Base-by-base conservation (phyloP, 1,140 invertebrate species). In the Coptotermes formosanus region DNA sequence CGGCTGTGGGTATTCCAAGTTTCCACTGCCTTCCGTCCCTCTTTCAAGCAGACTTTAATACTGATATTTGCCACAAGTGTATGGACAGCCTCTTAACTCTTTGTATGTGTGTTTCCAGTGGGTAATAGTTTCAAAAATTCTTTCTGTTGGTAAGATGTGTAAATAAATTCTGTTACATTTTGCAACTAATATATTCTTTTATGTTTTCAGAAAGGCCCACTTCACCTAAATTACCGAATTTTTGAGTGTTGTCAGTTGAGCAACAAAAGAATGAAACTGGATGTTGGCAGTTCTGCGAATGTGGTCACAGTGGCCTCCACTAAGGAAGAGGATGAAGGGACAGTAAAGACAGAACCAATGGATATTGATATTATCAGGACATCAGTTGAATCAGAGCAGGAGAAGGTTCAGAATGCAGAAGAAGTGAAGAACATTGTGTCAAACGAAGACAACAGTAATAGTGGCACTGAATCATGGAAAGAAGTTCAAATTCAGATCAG, bases 401-500 rank as follows among this genome's bases (percentile, higher is more conserved):
- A 75, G n/a, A 75, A 30, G 64, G 7, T 75, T 4, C 25, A 75
- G 64, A 75, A 30, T 75, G 25, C 25, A 3, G 8, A 75, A 30
- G n/a, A n/a, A 8, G 25, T 75, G 64, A 75, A 75, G 30, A 30
- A 32, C 52, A n/a, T 14, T 45, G 83, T n/a, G 30, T 84, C 45
- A 87, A 87, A 90, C 89, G 86, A 89, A 89, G 81, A 23, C 89
- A 88, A 88, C n/a, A 91, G 92, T 45, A 89, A 89, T 19, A 92
- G 92, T 75, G 64, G 64, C 64, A 75, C 25, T 30, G 64, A 30
- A 30, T 75, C 64, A 81, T 94, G 93, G 92, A 94, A 94, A 88
- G 94, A 95, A 89, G 94, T 95, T 59, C 94, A 95, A 87, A 89
- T 95, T 25, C 92, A 94, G 88, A 95, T 95, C 85, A 95, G 94